Base-by-base conservation (phyloP, 2,113 vertebrate genomes). In the Calidris pugnax region DNA sequence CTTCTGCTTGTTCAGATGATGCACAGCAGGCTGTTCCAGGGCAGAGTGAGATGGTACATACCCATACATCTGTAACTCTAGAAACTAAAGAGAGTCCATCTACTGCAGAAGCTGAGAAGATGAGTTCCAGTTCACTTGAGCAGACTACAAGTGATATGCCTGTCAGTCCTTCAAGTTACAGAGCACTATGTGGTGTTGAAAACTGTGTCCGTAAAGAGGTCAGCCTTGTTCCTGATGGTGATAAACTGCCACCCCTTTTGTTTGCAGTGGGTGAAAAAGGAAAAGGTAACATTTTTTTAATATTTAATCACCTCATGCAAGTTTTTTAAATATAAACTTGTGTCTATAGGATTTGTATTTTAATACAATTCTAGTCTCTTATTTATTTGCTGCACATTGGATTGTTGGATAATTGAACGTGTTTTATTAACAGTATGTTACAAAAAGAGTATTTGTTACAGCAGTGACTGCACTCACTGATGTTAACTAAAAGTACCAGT, bases 241-340 rank as follows among this genome's bases (percentile, higher is more conserved):
- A 98, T 4, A 96, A 97, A 39, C 98, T 99, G 35, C 99, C 99
- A 4, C 99, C 99, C 1, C 97, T 98, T 69, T 94, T 99, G 74
- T 97, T 99, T 79, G 88, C 97, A 73, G 98, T 97, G 14, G 98
- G 97, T 85, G 98, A 98, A 92, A 98, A 98, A 8, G 98, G 91
- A 85, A 98, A 98, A 98, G 99, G 99, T 99, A 92, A 89, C 88
- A 62, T 32, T 37, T 18, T 21, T 10, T 47, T 85, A 12, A 6
- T 50, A 10, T 21, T 81, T 59, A 33, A 41, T 59, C 24, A 66
- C 28, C 10, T 51, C 7, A n/a, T 67, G 18, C 30, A 32, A 35
- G 55, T 56, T 66, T 80, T 78, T 21, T 77, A n/a, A 77, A 63
- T 76, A 11, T 12, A 10, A 41, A 23, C 5, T 47, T n/a, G 2